These are phyloP conservation scores for Drosophila bocqueti DNA, from an alignment of 1,140 invertebrate species.

Conservation along the genomic window DNA sequence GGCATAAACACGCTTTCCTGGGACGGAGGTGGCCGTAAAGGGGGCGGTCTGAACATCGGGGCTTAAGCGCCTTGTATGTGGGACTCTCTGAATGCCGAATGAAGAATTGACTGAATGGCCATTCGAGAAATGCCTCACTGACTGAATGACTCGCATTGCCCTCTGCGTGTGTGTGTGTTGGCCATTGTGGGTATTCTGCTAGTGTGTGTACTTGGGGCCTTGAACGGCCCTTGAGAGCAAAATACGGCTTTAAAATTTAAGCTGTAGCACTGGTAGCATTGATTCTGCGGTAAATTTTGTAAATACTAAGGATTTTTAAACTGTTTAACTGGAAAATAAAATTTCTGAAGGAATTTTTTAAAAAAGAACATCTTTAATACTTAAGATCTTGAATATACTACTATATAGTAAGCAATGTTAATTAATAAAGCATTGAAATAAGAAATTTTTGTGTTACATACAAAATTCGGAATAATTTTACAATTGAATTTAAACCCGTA, in stretches of 20 bases:
- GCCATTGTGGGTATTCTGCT: conserved; percentile 45
- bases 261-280: neutral
- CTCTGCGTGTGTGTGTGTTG: conserved; percentile 41
- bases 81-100: conserved; percentile 55
- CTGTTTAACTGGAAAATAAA: neutral
- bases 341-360: neutral
- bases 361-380: neutral
- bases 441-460: no score
- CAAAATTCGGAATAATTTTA: neutral
- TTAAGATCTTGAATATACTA: neutral
- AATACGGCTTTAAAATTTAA: conserved; percentile 56
- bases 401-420: neutral
- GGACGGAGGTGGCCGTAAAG: neutral
- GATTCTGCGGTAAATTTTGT: no score
- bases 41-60: conserved; percentile 6
- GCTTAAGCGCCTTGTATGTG: conserved; percentile 30
- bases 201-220: conserved; percentile 22
- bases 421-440: no score
- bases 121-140: conserved; percentile 45
- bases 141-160: conserved; percentile 54
- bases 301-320: no score
- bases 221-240: conserved; percentile 29
- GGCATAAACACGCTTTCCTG: conserved; percentile 28
- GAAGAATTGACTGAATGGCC: conserved; percentile 63
- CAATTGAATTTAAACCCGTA: no score